Percentiles rank a stretch among this genome's conserved stretches.
Evolutionary conservation across 2,797 vertebrate species (phyloP).

Genomic region (Bradypus variegatus): DNA sequence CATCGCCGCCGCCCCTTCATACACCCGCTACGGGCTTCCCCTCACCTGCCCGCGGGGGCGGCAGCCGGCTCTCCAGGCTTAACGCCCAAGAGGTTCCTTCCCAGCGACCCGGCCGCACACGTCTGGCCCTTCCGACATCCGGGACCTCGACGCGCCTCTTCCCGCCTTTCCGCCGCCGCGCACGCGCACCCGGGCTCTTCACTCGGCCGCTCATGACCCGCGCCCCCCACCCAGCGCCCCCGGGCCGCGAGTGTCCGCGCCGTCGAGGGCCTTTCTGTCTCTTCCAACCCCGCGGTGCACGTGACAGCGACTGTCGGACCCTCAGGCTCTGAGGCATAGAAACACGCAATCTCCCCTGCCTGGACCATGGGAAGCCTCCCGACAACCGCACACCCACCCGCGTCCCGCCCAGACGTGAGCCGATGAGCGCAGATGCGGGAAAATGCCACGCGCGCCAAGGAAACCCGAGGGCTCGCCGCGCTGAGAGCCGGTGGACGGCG

Average conservation of each 20-base stretch:
- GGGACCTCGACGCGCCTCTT: neutral
- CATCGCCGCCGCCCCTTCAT: neutral
- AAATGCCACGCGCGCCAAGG: neutral
- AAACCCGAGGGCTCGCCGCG: neutral
- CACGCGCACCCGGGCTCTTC: neutral
- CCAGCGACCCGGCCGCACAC: accelerated
- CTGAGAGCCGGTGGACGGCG: neutral
- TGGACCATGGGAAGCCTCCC: neutral
- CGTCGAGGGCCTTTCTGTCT: neutral
- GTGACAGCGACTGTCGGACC: neutral
- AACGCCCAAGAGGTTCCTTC: accelerated
- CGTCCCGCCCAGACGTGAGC: neutral
- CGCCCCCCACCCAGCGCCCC: accelerated
- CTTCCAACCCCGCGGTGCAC: neutral
- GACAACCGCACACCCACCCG: neutral
- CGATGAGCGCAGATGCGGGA: neutral
- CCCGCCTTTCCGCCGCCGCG: conserved; percentile 19
- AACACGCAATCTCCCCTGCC: neutral
- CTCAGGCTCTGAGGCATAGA: neutral
- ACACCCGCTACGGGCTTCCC: neutral
- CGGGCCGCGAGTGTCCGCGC: accelerated
- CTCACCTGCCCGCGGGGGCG: neutral
- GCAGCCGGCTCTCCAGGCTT: neutral
- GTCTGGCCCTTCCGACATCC: neutral
- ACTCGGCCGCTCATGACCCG: accelerated